Base-by-base conservation (phyloP, 1,140 invertebrate species). In the Potamilus streckersoni region DNA sequence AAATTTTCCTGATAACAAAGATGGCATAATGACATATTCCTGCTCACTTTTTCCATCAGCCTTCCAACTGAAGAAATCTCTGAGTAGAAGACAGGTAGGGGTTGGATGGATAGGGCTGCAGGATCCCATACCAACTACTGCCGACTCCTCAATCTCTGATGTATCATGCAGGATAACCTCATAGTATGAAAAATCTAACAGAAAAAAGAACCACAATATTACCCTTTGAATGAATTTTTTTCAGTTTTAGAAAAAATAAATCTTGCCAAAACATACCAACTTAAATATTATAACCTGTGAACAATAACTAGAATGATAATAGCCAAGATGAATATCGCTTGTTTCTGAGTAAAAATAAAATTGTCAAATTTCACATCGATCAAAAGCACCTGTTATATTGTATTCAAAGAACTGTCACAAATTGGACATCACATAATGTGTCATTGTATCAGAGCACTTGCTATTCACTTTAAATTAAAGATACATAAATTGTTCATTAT, bases 1-100 rank as follows among this genome's bases (percentile, higher is more conserved):
- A 38, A 38, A 38, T 38, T 1, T 4, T 38, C 38, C 4, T 4
- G 38, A 38, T 38, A 38, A 38, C 38, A 38, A 6, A 38, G 38
- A 38, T 6, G 38, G 4, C 2, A 38, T 8, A 38, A 38, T 38
- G 38, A 38, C 38, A n/a, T 61, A 61, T 61, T 61, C 20, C 60
- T 69, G n/a, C 23, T 57, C 31, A 82, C 82, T 69, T 74, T 66
- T 73, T 3, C 82, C 80, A 73, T 82, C 78, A 62, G 80, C 73
- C 20, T 76, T 76, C 86, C 87, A 89, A 63, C 83, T 79, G 71
- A 89, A 84, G 77, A 82, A 90, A 78, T 90, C 88, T 38, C 82
- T 78, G 1, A 84, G 67, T 69, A 88, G 69, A 23, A 81, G 69
- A 82, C 85, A 88, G 14, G 86, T 85, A 19, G 87, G 84, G 49